Percentiles rank a stretch among this genome's conserved stretches.
Evolutionary conservation across 2,888 invertebrate genomes (phyloP).

Genomic region (Aphelenchoides bicaudatus): DNA sequence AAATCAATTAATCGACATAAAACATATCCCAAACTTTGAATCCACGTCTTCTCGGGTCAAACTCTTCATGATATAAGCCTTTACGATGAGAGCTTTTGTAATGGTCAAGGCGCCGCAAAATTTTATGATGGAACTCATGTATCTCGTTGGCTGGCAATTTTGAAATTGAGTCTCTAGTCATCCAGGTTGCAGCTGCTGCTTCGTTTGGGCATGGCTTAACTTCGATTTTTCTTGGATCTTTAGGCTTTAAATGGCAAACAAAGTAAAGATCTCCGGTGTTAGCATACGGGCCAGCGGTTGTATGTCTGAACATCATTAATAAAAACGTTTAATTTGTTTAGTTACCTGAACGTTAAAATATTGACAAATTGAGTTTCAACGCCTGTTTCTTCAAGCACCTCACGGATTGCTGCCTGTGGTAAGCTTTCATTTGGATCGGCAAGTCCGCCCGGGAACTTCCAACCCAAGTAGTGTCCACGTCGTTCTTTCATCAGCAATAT

Average conservation of each 20-base stretch:
- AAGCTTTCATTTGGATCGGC: conserved; percentile 73
- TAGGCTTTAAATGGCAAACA: conserved; percentile 36
- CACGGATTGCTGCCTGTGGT: conserved; percentile 72
- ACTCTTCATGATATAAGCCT: conserved; percentile 19
- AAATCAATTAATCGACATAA: background rate
- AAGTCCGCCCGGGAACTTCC: conserved; percentile 86
- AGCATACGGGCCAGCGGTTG: conserved; percentile 19
- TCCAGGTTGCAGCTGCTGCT: conserved; percentile 34
- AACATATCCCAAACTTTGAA: background rate
- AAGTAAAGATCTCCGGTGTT: conserved; percentile 38
- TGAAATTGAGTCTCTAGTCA: too few relatives aligned
- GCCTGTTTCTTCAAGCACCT: conserved; percentile 85
- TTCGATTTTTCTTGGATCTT: conserved; percentile 33
- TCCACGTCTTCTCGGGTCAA: conserved; percentile 11
- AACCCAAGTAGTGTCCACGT: conserved; percentile 67
- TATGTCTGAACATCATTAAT: conserved; percentile 31
- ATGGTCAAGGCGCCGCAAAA: conserved; percentile 28
- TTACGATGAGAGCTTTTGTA: conserved; percentile 20
- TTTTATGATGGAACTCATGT: conserved; percentile 28
- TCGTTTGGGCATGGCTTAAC: conserved; percentile 32
- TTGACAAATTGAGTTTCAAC: conserved; percentile 62
- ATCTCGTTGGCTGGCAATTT: conserved; percentile 26
- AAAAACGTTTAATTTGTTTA: too few relatives aligned
- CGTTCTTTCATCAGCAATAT: conserved; percentile 78
- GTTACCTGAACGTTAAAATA: conserved; percentile 35